Conservation (phyloP, 2,797 vertebrate genomes). For the Allobates femoralis region DNA sequence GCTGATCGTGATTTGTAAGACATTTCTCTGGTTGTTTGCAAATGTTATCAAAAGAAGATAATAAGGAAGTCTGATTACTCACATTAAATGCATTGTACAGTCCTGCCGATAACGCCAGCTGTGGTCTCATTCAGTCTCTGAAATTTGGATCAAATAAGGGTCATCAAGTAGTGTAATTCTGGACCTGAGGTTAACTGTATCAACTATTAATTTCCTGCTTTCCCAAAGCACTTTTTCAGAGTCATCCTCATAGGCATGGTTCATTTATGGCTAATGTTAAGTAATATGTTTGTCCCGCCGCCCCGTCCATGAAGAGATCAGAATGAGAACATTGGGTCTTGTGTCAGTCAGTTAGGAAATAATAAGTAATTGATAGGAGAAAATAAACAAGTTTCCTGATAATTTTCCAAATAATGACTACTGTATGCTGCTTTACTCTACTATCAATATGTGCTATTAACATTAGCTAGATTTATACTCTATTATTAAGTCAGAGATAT, state of each 20-base stretch:
- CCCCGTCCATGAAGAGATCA: conserved; percentile 30
- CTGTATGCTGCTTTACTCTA: background rate
- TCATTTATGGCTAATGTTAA: conserved; percentile 47
- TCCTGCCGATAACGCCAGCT: conserved; percentile 45
- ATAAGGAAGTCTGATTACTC: conserved; percentile 47
- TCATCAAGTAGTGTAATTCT: conserved; percentile 30
- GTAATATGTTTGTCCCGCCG: conserved; percentile 45
- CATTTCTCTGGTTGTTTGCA: conserved; percentile 49
- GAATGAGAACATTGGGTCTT: conserved; percentile 36
- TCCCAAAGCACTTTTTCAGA: conserved; percentile 26
- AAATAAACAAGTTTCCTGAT: conserved; percentile 45
- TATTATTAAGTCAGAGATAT: conserved; percentile 41
- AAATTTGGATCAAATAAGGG: conserved; percentile 33
- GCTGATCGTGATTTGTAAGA: conserved; percentile 28
- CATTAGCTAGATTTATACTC: conserved; percentile 42
- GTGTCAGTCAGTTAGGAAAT: conserved; percentile 36
- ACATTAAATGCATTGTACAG: conserved; percentile 52
- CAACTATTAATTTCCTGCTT: conserved; percentile 60
- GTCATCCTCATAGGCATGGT: conserved; percentile 42
- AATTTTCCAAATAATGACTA: conserved; percentile 29
- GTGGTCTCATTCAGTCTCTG: conserved; percentile 29
- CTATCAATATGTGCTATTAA: conserved; percentile 40
- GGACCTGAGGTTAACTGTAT: conserved; percentile 39
- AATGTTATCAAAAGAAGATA: conserved; percentile 44
- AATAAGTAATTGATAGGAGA: conserved; percentile 31